These are phyloP conservation scores for Hydropotes inermis DNA, from an alignment of 2,113 vertebrate genomes.

Conservation along the genomic window DNA sequence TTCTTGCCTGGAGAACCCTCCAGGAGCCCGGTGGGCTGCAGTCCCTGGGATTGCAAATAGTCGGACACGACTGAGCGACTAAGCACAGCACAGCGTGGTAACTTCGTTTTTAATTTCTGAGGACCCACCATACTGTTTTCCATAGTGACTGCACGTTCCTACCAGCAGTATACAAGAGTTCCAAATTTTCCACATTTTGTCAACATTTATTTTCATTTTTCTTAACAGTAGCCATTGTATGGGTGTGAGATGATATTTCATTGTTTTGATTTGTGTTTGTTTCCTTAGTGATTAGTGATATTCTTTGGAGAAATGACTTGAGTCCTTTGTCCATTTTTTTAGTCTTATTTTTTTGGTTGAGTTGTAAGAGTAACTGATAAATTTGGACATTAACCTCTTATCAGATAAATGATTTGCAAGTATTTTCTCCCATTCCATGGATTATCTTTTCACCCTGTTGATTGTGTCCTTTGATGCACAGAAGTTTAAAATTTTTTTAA, in stretches of 20 bases:
- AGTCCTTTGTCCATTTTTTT: neutral
- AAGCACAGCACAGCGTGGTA: neutral
- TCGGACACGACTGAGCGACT: accelerated
- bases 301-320: neutral
- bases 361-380: neutral
- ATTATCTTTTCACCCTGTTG: neutral
- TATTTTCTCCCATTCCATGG: neutral
- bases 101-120: neutral
- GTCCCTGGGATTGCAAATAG: neutral
- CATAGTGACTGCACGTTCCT: neutral
- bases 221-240: neutral
- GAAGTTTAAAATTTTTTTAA: neutral
- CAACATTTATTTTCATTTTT: neutral
- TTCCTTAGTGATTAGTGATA: neutral
- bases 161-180: neutral
- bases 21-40: neutral
- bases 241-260: neutral
- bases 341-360: neutral
- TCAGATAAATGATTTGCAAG: neutral
- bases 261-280: neutral
- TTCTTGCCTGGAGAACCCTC: neutral
- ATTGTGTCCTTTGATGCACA: neutral
- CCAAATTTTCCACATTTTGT: neutral
- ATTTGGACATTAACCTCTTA: neutral
- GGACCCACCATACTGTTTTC: neutral